Base-by-base conservation (phyloP, 2,888 invertebrate species). In the Eilema caniola region DNA sequence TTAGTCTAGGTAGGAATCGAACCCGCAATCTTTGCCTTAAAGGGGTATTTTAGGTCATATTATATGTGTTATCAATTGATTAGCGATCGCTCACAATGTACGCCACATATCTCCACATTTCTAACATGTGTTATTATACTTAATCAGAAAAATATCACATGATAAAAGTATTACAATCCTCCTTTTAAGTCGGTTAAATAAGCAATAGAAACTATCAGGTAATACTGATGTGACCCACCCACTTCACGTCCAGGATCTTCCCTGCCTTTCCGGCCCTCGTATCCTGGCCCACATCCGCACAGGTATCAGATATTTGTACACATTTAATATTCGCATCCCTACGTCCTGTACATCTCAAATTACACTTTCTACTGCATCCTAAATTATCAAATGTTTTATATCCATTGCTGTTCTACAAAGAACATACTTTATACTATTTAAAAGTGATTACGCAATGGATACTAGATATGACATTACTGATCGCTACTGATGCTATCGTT, bases 241-340 rank as follows among this genome's bases (percentile, higher is more conserved):
- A 28, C 53, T 67, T 63, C 16, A 63, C 70, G 24, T 72, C 79
- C 70, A 69, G 66, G 70, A 65, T 74, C 78, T 80, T 47, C 33
- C 25, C 33, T 53, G 53, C 62, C 66, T 81, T 71, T 80, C 85
- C 83, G 73, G n/a, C 77, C 85, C 82, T 75, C 75, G 78, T 77
- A 80, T 81, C 81, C 74, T 76, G 66, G 57, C 78, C 79, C 77
- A 79, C 75, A 83, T 84, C 85, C 83, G 82, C 74, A 81, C 86
- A 85, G 83, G 86, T 88, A 87, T 83, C 83, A 79, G 72, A 80
- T 84, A 84, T 86, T 88, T 89, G 88, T 86, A 86, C 86, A 89
- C 89, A 82, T 63, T 28, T 24, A 57, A 65, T 82, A 83, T 83
- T 82, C 89, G 87, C 88, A 75, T 79, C 85, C 85, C 59, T 73